Base-by-base conservation (phyloP, 2,113 vertebrate genomes). In the Carassius gibelio region DNA sequence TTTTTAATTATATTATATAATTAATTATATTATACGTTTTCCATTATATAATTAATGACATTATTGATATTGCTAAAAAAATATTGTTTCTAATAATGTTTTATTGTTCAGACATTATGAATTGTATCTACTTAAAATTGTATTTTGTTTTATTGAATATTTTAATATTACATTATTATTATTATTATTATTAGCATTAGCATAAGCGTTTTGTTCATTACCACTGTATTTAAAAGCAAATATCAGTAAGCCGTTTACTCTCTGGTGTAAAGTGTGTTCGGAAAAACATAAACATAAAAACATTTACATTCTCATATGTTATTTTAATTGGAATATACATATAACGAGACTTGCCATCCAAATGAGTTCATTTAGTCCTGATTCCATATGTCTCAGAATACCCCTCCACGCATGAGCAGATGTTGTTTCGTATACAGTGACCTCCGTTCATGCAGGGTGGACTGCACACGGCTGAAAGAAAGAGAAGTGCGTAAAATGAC, bases 361-460 rank as follows among this genome's bases (percentile, higher is more conserved):
- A 23, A 48, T 48, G 5, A 45, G n/a, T 74, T 13, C 10, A 74
- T 45, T 8, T 17, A 74, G 38, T 48, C 21, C 71, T 14, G 42
- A 23, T 42, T 11, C 71, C 71, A 74, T 45, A 72, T 48, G 38
- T 23, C n/a, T 48, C 38, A 0, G 91, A 94, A 91, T 95, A 96
- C 55, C 95, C 95, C 26, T 90, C 84, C 71, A 92, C 92, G 88
- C 95, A 96, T 0, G 90, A 93, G 87, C 96, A 97, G 11, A 14
- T 13, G 55, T 93, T 94, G 90, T 94, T 95, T 68, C 86, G 88
- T 72, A 94, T 91, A 14, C 96, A 96, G 61, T 89, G 34, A 8
- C 96, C 96, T 4, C 94, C 94, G 0, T 96, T 96, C 90, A 95
- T 92, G 91, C 96, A 96, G 86, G 95, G 90, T 0, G 95, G 95